A percentile compares a stretch with the other conserved stretches of the same genome.
Evolutionary conservation across 1,140 invertebrate species (phyloP).

Genomic region (Hermetia illucens): DNA sequence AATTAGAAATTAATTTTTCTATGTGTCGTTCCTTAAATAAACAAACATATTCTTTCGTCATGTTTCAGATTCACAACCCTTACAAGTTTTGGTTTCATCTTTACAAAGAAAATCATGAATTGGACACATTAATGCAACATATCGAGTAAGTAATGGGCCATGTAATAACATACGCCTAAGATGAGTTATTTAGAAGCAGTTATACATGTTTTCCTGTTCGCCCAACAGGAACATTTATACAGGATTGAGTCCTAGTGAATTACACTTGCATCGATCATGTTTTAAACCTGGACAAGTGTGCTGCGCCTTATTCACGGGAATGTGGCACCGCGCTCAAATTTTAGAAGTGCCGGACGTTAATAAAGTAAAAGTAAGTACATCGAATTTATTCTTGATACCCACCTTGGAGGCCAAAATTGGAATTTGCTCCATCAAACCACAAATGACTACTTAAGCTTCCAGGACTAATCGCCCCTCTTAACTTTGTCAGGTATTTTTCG

Average conservation of each 20-base stretch:
- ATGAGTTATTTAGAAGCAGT: too few species aligned
- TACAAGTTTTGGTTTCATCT: constrained; percentile 20
- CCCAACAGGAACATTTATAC: constrained; percentile 6
- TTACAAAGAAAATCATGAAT: constrained; percentile 12
- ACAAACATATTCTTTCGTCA: constrained; percentile 3
- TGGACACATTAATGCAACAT: constrained; percentile 9
- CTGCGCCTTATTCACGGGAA: constrained; percentile 5
- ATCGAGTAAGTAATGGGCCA: constrained; percentile 17
- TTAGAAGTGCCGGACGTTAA: constrained; percentile 4
- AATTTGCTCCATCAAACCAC: too few species aligned
- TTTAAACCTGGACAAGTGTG: constrained; percentile 17
- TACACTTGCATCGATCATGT: constrained; percentile 11
- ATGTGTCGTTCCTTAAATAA: neutral
- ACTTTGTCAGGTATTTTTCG: constrained; percentile 13
- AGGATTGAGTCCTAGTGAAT: constrained; percentile 4
- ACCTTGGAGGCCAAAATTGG: too few species aligned
- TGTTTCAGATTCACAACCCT: constrained; percentile 15
- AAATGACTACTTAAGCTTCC: too few species aligned
- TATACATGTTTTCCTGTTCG: too few species aligned
- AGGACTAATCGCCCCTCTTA: too few species aligned
- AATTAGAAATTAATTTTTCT: too few species aligned
- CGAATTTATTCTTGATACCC: neutral
- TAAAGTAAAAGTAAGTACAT: constrained; percentile 6
- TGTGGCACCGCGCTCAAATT: constrained; percentile 18
- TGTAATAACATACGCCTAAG: too few species aligned